Conservation (phyloP, 2,888 invertebrate genomes). For the Tetheella fluctuosa region DNA sequence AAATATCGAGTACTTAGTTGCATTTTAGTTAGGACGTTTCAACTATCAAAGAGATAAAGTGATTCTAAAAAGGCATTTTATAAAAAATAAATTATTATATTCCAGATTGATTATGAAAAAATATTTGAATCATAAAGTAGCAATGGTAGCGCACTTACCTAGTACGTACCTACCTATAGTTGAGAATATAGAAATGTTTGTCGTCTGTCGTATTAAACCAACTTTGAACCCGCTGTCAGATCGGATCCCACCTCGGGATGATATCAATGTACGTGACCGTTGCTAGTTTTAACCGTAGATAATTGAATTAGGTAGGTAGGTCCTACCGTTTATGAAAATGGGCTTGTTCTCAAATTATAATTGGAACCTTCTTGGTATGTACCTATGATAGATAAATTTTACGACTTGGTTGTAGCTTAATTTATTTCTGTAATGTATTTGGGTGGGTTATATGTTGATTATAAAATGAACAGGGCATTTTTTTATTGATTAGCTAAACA, state of each 20-base stretch:
- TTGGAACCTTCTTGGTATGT: background rate
- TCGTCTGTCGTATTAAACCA: background rate
- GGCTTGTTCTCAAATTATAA: constrained; percentile 2
- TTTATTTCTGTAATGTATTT: background rate
- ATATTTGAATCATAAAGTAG: background rate
- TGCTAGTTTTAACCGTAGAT: constrained; percentile 6
- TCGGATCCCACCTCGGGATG: background rate
- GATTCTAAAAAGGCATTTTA: no score
- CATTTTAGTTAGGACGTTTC: no score
- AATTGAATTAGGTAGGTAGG: constrained; percentile 1
- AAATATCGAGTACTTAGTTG: no score
- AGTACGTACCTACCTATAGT: background rate
- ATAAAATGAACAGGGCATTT: no score
- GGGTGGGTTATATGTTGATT: background rate
- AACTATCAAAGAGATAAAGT: no score
- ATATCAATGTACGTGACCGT: background rate
- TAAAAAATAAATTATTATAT: no score
- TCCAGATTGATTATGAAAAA: no score
- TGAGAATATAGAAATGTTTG: background rate
- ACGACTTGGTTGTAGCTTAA: background rate
- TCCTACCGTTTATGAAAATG: constrained; percentile 6
- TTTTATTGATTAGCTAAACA: no score
- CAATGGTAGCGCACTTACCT: background rate
- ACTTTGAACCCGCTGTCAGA: background rate
- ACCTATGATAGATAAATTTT: background rate